Evolutionary conservation across 2,797 vertebrate genomes (phyloP), one percentile per base, ranked within the genome.

Genomic region (Paratrypauchen microcephalus): DNA sequence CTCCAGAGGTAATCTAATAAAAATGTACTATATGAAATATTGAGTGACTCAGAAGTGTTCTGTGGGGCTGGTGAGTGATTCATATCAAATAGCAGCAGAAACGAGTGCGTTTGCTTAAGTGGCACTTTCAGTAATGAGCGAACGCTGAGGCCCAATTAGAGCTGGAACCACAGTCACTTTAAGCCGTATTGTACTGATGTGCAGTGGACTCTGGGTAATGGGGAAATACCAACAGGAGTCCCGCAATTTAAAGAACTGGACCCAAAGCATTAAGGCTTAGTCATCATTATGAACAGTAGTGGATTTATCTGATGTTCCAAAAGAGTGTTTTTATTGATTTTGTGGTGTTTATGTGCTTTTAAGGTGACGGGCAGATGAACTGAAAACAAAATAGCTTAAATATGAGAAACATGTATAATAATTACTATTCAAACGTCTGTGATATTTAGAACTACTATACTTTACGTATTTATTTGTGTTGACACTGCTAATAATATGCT

Each of bases 111-210:
- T 81, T 77, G 73, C 72, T 70, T 60, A 73, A 84, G 79, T 74
- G 66, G 74, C 67, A 72, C 81, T 84, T 6, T 21, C 72, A 50
- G 45, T 84, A 74, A 82, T 84, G 77, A 84, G 61, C 80, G 73
- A 68, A 63, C 23, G 4, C 39, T 68, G 75, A 78, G 70, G 60
- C 19, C 67, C 75, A 73, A 74, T 84, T 84, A 75, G 66, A 70
- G 58, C 36, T 72, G 45, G 65, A 71, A 71, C 48, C 52, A 54
- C 52, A 70, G 60, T 36, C 52, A 66, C 69, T 68, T 72, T 59
- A 64, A 55, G n/a, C 16, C 19, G 1, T 58, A 71, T 82, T 71
- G 66, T 18, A n/a, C 65, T 72, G 66, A 73, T 79, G 68, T 69
- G 41, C 50, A 30, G 36, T 52, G 45, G 45, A 69, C 58, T 55